Conservation (phyloP, 1,140 invertebrate genomes). For the Camponotus vicinus region DNA sequence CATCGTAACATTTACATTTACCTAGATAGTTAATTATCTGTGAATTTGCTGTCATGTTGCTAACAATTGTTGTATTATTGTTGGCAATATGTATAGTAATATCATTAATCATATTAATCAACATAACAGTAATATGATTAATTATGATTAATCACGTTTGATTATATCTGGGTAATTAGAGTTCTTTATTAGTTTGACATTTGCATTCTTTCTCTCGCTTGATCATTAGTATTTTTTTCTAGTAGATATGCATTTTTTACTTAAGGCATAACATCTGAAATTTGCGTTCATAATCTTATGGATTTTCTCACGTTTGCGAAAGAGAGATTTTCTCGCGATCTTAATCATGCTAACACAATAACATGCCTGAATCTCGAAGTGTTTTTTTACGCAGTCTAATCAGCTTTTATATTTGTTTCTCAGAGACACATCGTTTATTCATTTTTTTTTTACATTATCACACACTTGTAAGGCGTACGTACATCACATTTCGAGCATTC, state of each 20-base stretch:
- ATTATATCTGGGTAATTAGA: not conserved
- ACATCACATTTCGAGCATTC: slow-evolving; percentile 62
- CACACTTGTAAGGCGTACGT: slow-evolving; percentile 30
- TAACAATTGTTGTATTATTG: no score
- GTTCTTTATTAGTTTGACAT: slow-evolving; percentile 28
- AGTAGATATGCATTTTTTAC: not conserved
- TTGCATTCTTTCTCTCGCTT: slow-evolving; percentile 30
- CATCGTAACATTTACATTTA: slow-evolving; percentile 23
- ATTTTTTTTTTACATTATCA: slow-evolving; percentile 43
- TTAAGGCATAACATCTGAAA: not conserved
- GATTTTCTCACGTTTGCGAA: slow-evolving; percentile 20
- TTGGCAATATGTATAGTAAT: no score
- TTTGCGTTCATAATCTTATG: slow-evolving; percentile 5
- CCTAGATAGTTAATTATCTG: no score
- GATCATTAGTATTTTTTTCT: slow-evolving; percentile 30
- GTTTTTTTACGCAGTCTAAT: slow-evolving; percentile 1
- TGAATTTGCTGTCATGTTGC: no score
- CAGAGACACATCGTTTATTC: slow-evolving; percentile 27
- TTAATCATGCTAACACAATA: slow-evolving; percentile 53
- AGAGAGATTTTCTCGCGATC: slow-evolving; percentile 29
- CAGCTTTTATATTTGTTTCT: slow-evolving; percentile 40
- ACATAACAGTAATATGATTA: no score
- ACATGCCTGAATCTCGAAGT: slow-evolving; percentile 41
- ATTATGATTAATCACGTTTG: no score
- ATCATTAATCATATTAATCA: no score